Evolutionary conservation across 2,888 invertebrate genomes (phyloP), one percentile per base, ranked within the genome.

Genomic region (Oasisia sp.): DNA sequence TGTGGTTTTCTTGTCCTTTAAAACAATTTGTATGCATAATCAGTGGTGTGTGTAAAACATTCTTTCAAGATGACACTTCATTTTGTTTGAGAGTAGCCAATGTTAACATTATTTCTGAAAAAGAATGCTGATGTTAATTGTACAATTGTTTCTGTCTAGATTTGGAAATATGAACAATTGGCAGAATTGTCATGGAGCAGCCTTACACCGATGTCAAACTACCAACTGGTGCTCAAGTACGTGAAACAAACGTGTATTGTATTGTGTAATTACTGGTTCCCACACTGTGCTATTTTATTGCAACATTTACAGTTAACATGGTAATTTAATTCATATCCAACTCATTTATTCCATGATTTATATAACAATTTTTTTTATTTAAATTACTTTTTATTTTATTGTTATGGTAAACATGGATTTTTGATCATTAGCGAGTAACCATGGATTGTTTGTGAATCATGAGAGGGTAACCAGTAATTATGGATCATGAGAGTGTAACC

Each of bases 141-240:
- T 91, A 12, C 3, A 74, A 91, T 91, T 74, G n/a, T 45, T 90
- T n/a, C 45, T 90, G n/a, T 91, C 56, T 93, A 96, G 96, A 94
- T 96, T 19, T 96, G 96, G 96, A 93, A 93, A 32, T 96, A 95
- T 93, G 94, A 95, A 58, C 95, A 96, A 93, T 95, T 94, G 50
- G 93, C 95, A 27, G 94, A 94, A 9, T 95, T 95, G 93, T 93
- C 94, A 7, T 95, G 95, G 93, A 94, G 92, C 91, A 95, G 95
- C 91, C 93, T 96, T 91, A 96, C 95, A 93, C 95, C 95, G 14
- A 94, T 96, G 93, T 95, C 96, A 12, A 96, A 96, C 94, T 96
- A 95, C 94, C 95, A 94, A 93, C 94, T 96, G 14, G 94, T 94
- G 58, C 94, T 95, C 38, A 94, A 94, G 95, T 95, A 93, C 93